Evolutionary conservation across 2,888 invertebrate genomes (phyloP).

Genomic region (Pegoplata infirma): DNA sequence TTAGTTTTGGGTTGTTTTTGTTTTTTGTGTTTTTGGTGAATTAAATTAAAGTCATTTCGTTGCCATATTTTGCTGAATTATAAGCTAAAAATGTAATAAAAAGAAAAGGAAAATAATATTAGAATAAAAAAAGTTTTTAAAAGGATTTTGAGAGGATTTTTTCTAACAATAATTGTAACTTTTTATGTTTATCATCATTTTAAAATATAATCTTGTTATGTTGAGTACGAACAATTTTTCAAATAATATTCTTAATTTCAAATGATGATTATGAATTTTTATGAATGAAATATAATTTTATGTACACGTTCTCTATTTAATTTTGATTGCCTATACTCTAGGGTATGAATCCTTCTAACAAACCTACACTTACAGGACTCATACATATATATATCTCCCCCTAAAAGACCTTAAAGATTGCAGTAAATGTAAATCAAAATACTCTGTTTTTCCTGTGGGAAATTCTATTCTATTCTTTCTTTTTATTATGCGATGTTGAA

Average conservation of each 20-base stretch:
- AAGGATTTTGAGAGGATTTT: background rate
- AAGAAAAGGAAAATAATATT: background rate
- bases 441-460: constrained; percentile 20
- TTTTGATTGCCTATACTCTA: constrained; percentile 36
- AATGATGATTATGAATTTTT: background rate
- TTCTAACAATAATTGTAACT: no score
- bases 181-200: no score
- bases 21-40: constrained; percentile 2
- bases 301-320: constrained; percentile 6
- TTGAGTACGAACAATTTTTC: no score
- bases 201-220: no score
- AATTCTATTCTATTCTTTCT: constrained; percentile 44
- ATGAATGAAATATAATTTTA: constrained; percentile 18
- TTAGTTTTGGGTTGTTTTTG: background rate
- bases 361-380: background rate
- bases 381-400: background rate
- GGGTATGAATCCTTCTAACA: no score
- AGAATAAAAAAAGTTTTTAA: background rate
- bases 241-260: no score
- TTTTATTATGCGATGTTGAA: constrained; percentile 38
- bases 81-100: constrained; percentile 33
- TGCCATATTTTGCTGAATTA: background rate
- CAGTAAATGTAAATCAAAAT: constrained; percentile 49
- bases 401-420: background rate
- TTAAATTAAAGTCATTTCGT: constrained; percentile 37